Conservation (phyloP, 2,888 invertebrate genomes). For the Caenorhabditis doughertyi region DNA sequence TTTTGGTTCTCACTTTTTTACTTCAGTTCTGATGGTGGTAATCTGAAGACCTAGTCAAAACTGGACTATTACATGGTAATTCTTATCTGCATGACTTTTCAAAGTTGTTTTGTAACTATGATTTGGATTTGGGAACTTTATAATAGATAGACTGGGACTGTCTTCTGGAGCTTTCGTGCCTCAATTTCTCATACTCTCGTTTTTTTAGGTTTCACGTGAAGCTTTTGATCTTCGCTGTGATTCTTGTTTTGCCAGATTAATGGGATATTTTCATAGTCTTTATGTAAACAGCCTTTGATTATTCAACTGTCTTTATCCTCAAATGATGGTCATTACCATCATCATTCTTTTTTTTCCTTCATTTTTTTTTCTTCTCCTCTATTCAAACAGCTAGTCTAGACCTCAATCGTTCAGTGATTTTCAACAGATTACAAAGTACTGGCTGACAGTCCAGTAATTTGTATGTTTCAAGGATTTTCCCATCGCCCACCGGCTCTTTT, state of each 20-base stretch:
- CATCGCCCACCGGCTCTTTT: background rate
- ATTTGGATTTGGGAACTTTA: too few relatives aligned
- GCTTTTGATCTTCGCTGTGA: too few relatives aligned
- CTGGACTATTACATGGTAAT: too few relatives aligned
- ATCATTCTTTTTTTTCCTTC: background rate
- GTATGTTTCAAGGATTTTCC: conserved; percentile 56
- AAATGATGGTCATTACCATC: background rate
- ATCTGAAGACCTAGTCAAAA: background rate
- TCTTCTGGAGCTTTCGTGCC: too few relatives aligned
- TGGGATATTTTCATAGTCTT: too few relatives aligned
- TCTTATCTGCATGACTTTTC: too few relatives aligned
- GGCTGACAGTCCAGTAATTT: conserved; percentile 43
- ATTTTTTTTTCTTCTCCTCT: background rate
- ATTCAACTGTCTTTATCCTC: background rate
- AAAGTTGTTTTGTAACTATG: too few relatives aligned
- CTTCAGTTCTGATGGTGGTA: conserved; percentile 4
- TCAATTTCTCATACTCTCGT: too few relatives aligned
- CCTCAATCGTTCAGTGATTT: background rate
- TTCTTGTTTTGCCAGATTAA: too few relatives aligned
- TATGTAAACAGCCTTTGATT: conserved; percentile 9
- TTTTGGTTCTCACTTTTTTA: conserved; percentile 4
- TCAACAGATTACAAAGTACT: conserved; percentile 11
- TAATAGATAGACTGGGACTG: too few relatives aligned
- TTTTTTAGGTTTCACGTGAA: too few relatives aligned
- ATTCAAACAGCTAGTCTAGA: conserved; percentile 14